A percentile compares a stretch with the other conserved stretches of the same genome.
phyloP scores from a whole-genome alignment of 2,888 invertebrate species.

The Pegoplata infirma region DNA sequence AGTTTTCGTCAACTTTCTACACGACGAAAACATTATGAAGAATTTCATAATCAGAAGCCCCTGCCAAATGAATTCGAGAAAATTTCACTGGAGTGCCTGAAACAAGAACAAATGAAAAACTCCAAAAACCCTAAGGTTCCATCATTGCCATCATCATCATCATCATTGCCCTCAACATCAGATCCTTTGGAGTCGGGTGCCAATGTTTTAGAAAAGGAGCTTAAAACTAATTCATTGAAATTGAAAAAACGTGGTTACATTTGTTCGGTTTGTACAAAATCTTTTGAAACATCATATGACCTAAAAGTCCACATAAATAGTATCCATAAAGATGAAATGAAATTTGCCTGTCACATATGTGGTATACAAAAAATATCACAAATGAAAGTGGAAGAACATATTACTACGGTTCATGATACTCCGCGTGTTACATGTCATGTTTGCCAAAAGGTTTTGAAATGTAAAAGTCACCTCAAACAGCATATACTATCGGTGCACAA shows the following conservation, averaged over 20 bases:
- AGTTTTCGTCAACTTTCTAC: slow-evolving; percentile 58
- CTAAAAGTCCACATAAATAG: slow-evolving; percentile 54
- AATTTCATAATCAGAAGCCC: slow-evolving; percentile 43
- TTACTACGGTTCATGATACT: slow-evolving; percentile 52
- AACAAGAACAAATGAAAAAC: slow-evolving; percentile 42
- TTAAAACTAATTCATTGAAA: background rate
- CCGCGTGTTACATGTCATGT: slow-evolving; percentile 51
- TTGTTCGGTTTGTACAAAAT: slow-evolving; percentile 44
- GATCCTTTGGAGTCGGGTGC: background rate
- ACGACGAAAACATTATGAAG: slow-evolving; percentile 57
- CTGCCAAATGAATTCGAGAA: slow-evolving; percentile 32
- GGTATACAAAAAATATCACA: slow-evolving; percentile 59
- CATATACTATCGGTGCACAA: slow-evolving; percentile 61
- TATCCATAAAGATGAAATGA: slow-evolving; percentile 49
- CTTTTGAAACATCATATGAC: slow-evolving; percentile 56
- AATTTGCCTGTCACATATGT: slow-evolving; percentile 56
- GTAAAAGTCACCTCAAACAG: slow-evolving; percentile 59
- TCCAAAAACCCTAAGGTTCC: too few species aligned
- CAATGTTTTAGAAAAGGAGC: background rate
- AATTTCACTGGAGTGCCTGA: slow-evolving; percentile 40
- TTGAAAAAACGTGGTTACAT: slow-evolving; percentile 41
- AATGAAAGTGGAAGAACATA: slow-evolving; percentile 59
- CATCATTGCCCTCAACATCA: slow-evolving; percentile 21
- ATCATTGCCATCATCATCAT: too few species aligned
- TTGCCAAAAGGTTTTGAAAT: slow-evolving; percentile 57